phyloP scores from a whole-genome alignment of 2,888 invertebrate genomes.

The Sarcophaga carnaria region DNA sequence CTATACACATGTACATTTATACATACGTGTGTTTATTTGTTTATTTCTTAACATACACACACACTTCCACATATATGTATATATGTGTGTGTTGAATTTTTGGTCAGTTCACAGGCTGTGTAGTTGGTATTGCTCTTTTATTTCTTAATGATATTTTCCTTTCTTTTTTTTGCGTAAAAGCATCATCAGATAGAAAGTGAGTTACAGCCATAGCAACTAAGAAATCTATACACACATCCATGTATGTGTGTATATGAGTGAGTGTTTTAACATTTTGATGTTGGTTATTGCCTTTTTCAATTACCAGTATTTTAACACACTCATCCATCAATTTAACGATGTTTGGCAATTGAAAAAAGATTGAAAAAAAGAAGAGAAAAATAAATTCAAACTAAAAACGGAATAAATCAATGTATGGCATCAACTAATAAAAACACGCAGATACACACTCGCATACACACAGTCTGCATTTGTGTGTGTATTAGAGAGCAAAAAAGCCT shows the following conservation, averaged over 20 bases:
- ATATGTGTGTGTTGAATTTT: neutral
- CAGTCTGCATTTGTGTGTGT: neutral
- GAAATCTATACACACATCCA: neutral
- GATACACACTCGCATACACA: neutral
- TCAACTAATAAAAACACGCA: neutral
- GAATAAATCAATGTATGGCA: constrained; percentile 34
- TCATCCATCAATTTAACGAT: constrained; percentile 69
- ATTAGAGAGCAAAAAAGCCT: too few relatives aligned
- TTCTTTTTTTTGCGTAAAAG: too few relatives aligned
- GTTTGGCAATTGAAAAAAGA: constrained; percentile 46
- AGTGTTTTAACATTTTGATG: constrained; percentile 51
- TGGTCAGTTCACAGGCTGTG: too few relatives aligned
- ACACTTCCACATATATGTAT: neutral
- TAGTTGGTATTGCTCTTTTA: too few relatives aligned
- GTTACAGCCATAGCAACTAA: too few relatives aligned
- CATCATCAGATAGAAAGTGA: too few relatives aligned
- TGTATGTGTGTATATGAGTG: neutral
- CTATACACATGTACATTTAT: neutral
- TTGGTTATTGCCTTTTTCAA: constrained; percentile 67
- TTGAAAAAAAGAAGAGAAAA: constrained; percentile 1
- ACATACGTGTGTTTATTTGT: neutral
- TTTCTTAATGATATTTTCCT: too few relatives aligned
- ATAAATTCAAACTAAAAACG: constrained; percentile 3
- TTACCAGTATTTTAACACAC: constrained; percentile 64
- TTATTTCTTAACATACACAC: too few relatives aligned